Percentiles rank a stretch among this genome's conserved stretches.
These are phyloP conservation scores for Rhogogaster chlorosoma DNA, from an alignment of 2,888 invertebrate genomes.

Conservation along the genomic window DNA sequence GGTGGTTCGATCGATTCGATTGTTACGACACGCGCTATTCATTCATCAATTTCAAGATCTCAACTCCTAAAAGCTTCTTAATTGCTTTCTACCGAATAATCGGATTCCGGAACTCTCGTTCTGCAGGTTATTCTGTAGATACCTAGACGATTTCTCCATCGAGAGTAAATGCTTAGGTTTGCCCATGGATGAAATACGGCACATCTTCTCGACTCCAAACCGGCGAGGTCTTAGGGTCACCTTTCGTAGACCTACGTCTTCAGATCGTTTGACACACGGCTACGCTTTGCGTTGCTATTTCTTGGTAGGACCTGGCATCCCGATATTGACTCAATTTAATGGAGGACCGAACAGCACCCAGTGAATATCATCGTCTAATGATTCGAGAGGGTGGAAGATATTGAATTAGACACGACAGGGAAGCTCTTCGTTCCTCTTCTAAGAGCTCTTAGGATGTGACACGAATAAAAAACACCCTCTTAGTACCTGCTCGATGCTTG, in stretches of 20 bases:
- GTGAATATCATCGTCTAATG: slow-evolving; percentile 7
- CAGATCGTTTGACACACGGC: neutral
- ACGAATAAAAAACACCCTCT: slow-evolving; percentile 15
- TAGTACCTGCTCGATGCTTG: neutral
- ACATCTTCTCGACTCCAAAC: neutral
- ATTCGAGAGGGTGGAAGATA: slow-evolving; percentile 9
- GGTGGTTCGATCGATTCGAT: neutral
- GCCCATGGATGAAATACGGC: neutral
- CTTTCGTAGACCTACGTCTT: neutral
- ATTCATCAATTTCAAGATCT: slow-evolving; percentile 8
- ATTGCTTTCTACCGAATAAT: neutral
- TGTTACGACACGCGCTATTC: neutral
- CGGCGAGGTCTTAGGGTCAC: neutral
- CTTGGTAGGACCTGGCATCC: neutral
- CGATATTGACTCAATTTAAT: slow-evolving; percentile 17
- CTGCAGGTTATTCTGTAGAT: neutral
- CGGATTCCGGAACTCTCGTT: neutral
- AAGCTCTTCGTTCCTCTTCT: slow-evolving; percentile 3
- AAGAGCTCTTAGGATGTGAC: neutral
- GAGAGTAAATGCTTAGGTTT: neutral
- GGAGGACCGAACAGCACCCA: neutral
- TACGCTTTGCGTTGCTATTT: neutral
- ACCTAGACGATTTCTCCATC: neutral
- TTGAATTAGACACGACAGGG: slow-evolving; percentile 7
- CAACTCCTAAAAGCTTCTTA: neutral